Base-by-base conservation (phyloP, 2,797 vertebrate species). In the Acanthiza pusilla region DNA sequence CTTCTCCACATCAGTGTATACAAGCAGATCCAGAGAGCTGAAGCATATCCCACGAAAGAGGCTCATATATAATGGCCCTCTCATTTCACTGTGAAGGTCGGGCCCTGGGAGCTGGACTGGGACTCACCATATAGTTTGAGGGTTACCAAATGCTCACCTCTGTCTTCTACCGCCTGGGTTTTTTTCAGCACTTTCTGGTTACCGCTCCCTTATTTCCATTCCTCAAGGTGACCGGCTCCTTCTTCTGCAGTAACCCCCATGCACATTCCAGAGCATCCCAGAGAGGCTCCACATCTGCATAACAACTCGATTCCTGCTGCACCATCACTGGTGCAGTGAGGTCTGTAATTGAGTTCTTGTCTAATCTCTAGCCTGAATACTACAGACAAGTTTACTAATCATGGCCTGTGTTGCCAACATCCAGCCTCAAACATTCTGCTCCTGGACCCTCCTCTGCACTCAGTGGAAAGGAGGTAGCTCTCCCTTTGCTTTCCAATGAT, bases 141-240 rank as follows among this genome's bases (percentile, higher is more conserved):
- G 40, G 58, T 20, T 30, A 32, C 58, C n/a, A 76, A 55, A 53
- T 48, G 34, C 19, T 81, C 43, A 73, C 25, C 0, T 3, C 47
- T 85, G 1, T 60, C 10, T 87, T 66, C 40, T 45, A 1, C 7
- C 26, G 9, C 13, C 27, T 70, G 34, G 13, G 14, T 50, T 61
- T 72, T 50, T 22, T 54, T 67, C 58, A 42, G 30, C 43, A 25
- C 38, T 72, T 67, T 68, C 50, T 89, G 54, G 42, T 63, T 62
- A 32, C 14, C 2, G 0, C 26, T 68, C 3, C 50, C 29, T 74
- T 54, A 40, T 54, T 82, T 72, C 27, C 36, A 21, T 9, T 70
- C 16, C 48, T 91, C 22, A 38, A 54, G 66, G n/a, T 47, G 30
- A 55, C 16, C 0, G 0, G 4, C 11, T 77, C 11, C 47, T 47